Evolutionary conservation across 2,113 vertebrate genomes (phyloP).

Genomic region (Gymnorhina tibicen): DNA sequence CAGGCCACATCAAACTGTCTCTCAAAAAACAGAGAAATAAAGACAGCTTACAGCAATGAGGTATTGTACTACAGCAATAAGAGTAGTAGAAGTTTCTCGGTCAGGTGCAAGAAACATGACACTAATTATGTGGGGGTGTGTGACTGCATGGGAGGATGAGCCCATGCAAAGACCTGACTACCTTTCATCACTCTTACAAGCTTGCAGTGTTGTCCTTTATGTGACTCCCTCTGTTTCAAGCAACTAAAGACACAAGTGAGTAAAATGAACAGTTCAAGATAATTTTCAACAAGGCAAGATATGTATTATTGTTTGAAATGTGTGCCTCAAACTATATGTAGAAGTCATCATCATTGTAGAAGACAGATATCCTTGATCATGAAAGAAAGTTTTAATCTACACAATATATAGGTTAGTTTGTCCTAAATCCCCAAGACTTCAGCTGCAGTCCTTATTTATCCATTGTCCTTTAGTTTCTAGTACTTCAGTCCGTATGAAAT

Average conservation of each 20-base stretch:
- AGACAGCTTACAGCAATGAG: not conserved
- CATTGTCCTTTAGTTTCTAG: not conserved
- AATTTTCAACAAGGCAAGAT: not conserved
- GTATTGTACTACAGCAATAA: not conserved
- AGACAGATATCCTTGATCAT: not conserved
- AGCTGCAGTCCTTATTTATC: not conserved
- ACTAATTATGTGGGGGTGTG: not conserved
- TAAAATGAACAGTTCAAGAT: not conserved
- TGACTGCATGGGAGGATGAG: not conserved
- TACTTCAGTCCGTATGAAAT: not conserved
- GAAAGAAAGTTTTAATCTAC: not conserved
- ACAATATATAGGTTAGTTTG: not conserved
- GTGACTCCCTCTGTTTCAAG: not conserved
- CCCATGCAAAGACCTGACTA: not conserved
- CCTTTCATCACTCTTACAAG: not conserved
- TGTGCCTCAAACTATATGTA: not conserved
- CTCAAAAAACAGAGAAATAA: not conserved
- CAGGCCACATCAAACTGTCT: not conserved
- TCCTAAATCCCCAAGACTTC: not conserved
- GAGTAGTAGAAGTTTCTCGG: accelerated
- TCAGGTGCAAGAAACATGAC: not conserved
- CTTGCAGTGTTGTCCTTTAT: not conserved
- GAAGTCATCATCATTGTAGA: not conserved
- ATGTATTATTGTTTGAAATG: not conserved
- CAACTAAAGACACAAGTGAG: not conserved